phyloP scores from a whole-genome alignment of 1,140 invertebrate species.

The Harpegnathos saltator region DNA sequence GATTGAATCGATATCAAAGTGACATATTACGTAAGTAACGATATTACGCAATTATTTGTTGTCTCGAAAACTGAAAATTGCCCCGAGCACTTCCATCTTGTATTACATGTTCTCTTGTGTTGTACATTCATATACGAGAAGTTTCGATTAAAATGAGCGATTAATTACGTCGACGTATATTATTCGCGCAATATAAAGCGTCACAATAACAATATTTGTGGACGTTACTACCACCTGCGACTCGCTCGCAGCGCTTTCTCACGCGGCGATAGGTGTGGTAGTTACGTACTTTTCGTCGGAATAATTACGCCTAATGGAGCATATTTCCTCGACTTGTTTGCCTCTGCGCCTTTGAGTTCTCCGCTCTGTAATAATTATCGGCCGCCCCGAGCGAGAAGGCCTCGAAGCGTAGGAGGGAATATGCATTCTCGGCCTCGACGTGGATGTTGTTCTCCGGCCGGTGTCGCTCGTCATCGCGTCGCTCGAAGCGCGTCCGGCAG shows the following conservation, averaged over 20 bases:
- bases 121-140: background rate
- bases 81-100: background rate
- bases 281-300: background rate
- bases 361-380: slow-evolving; percentile 37
- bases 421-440: too few species aligned
- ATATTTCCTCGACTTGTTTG: slow-evolving; percentile 36
- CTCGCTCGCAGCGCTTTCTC: background rate
- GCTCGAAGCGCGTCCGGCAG: slow-evolving; percentile 31
- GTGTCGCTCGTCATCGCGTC: background rate
- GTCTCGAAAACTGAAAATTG: background rate
- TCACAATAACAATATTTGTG: background rate
- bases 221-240: background rate
- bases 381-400: background rate
- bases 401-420: background rate
- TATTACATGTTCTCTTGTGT: background rate
- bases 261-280: background rate
- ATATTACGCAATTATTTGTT: background rate
- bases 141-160: background rate
- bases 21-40: too few species aligned
- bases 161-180: slow-evolving; percentile 5
- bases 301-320: slow-evolving; percentile 36
- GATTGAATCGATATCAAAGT: too few species aligned
- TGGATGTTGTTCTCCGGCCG: background rate
- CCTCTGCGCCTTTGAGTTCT: background rate
- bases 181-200: background rate